A percentile compares a stretch with the other conserved stretches of the same genome.
These are phyloP conservation scores for Hartigia nigra DNA, from an alignment of 2,888 invertebrate species.

Conservation along the genomic window DNA sequence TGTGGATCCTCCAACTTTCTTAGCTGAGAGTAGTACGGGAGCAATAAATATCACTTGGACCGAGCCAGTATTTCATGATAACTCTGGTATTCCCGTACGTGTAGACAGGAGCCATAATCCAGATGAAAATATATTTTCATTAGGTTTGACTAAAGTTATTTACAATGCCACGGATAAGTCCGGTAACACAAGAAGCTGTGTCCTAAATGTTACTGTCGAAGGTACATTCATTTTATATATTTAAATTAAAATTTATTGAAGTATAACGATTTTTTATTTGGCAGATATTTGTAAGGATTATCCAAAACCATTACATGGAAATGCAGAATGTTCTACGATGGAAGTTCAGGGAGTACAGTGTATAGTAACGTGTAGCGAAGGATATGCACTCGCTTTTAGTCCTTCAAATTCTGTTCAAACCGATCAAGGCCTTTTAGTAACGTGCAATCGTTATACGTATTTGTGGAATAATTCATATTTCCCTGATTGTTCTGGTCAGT, in stretches of 20 bases:
- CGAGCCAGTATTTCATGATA: constrained; percentile 72
- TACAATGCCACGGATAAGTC: constrained; percentile 72
- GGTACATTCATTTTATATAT: constrained; percentile 54
- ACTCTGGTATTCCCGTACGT: constrained; percentile 64
- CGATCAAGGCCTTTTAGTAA: constrained; percentile 51
- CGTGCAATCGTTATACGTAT: constrained; percentile 37
- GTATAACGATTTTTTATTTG: neutral
- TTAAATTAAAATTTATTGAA: neutral
- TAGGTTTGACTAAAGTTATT: constrained; percentile 70
- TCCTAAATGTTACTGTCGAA: constrained; percentile 72
- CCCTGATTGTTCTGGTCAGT: constrained; percentile 72
- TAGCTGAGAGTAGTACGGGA: constrained; percentile 52
- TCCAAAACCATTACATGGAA: constrained; percentile 67
- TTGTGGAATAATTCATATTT: constrained; percentile 41
- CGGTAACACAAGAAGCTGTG: constrained; percentile 71
- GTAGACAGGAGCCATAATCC: constrained; percentile 64
- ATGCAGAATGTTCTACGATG: constrained; percentile 65
- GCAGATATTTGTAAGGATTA: constrained; percentile 65
- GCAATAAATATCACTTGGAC: constrained; percentile 70
- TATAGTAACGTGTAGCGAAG: constrained; percentile 71
- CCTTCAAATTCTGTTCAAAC: constrained; percentile 43
- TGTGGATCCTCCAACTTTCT: constrained; percentile 69
- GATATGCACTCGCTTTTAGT: constrained; percentile 71
- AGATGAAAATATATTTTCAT: constrained; percentile 66
- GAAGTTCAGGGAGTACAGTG: constrained; percentile 67